phyloP scores from a whole-genome alignment of 2,113 vertebrate species.

The Perca flavescens region DNA sequence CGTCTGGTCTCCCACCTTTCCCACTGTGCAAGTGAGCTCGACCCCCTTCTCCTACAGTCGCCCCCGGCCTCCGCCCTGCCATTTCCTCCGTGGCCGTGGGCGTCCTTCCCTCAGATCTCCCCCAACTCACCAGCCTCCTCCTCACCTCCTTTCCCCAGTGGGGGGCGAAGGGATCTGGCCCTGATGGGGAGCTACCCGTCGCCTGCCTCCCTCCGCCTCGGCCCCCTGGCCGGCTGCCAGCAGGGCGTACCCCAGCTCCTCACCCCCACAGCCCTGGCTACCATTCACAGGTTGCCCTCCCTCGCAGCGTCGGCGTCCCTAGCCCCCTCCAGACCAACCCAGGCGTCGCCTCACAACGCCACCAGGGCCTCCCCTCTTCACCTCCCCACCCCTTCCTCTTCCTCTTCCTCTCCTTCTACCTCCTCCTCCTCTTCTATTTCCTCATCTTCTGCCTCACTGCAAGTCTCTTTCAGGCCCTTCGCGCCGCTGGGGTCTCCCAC shows the following conservation, averaged over 20 bases:
- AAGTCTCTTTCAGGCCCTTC: slow-evolving; percentile 84
- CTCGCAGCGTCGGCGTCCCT: slow-evolving; percentile 62
- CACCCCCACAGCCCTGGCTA: slow-evolving; percentile 73
- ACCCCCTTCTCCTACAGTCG: slow-evolving; percentile 85
- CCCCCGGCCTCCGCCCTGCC: slow-evolving; percentile 81
- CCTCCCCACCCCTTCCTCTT: slow-evolving; percentile 67
- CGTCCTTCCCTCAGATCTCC: slow-evolving; percentile 87
- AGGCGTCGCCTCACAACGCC: slow-evolving; percentile 81
- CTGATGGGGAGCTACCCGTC: slow-evolving; percentile 87
- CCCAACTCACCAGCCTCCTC: slow-evolving; percentile 79
- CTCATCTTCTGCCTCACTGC: slow-evolving; percentile 64
- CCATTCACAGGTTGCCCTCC: slow-evolving; percentile 76
- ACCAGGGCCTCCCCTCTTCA: slow-evolving; percentile 79
- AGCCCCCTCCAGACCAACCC: slow-evolving; percentile 71
- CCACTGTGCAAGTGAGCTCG: slow-evolving; percentile 92
- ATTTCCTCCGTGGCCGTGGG: slow-evolving; percentile 90
- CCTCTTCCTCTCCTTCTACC: slow-evolving; percentile 64
- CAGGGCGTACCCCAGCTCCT: slow-evolving; percentile 77
- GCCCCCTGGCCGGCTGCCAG: slow-evolving; percentile 76
- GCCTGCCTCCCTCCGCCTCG: slow-evolving; percentile 76
- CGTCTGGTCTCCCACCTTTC: slow-evolving; percentile 95
- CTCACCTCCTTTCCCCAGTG: slow-evolving; percentile 67
- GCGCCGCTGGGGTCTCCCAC: slow-evolving; percentile 80
- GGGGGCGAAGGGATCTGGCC: slow-evolving; percentile 84
- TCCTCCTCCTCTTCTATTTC: slow-evolving; percentile 68